Evolutionary conservation across 2,113 vertebrate species (phyloP).

Genomic region (Mellivora capensis): DNA sequence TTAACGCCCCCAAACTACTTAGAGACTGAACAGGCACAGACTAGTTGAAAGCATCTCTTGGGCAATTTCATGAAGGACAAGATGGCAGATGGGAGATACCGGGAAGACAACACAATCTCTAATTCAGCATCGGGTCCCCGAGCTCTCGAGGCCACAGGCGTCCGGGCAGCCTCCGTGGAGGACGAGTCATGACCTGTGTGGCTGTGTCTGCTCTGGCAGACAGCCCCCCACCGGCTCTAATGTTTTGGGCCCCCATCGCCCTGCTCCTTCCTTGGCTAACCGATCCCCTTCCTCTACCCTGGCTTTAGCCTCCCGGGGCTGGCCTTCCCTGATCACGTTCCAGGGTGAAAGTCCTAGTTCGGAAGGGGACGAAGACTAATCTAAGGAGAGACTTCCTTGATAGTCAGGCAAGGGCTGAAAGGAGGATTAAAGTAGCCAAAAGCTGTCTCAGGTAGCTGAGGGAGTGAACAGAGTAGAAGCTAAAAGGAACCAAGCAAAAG

Average conservation of each 20-base stretch:
- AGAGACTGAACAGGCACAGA: constrained; percentile 23
- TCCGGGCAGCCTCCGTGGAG: neutral
- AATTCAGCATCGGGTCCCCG: neutral
- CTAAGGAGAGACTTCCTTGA: neutral
- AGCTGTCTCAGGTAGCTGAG: neutral
- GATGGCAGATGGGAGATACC: neutral
- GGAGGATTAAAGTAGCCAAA: neutral
- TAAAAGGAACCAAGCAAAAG: neutral
- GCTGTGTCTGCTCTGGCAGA: neutral
- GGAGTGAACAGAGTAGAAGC: neutral
- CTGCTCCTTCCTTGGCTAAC: neutral
- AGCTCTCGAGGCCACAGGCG: neutral
- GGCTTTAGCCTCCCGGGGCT: neutral
- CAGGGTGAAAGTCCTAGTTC: neutral
- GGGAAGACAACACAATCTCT: neutral
- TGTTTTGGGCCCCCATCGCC: neutral
- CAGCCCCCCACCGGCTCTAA: neutral
- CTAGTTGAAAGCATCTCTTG: neutral
- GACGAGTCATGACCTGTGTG: fast-evolving
- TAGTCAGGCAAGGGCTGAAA: neutral
- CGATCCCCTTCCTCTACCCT: neutral
- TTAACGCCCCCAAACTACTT: neutral
- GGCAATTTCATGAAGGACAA: constrained; percentile 19
- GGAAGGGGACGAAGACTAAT: neutral
- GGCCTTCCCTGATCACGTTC: neutral